Evolutionary conservation across 2,113 vertebrate genomes (phyloP).

Genomic region (Pseudonaja textilis): DNA sequence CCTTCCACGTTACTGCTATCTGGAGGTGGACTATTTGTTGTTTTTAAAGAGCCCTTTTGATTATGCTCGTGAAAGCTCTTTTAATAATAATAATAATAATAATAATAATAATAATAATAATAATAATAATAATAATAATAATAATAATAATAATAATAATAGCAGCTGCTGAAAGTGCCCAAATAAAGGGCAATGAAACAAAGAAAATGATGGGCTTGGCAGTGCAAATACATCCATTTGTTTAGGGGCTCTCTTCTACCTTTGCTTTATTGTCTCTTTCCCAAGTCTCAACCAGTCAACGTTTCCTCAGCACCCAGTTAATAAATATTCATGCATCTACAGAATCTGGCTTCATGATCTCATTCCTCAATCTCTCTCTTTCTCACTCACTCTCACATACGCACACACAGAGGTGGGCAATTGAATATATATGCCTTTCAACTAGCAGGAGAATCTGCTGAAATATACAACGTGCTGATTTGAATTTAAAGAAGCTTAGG

Average conservation of each 20-base stretch:
- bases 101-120: background rate
- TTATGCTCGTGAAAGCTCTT: background rate
- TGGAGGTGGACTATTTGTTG: background rate
- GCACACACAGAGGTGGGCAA: background rate
- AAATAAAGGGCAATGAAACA: too few species aligned
- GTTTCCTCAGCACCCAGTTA: background rate
- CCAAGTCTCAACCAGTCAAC: background rate
- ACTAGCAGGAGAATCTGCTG: background rate
- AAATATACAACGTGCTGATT: background rate
- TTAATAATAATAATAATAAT: background rate
- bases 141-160: background rate
- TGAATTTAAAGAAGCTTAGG: background rate
- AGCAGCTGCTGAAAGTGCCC: background rate
- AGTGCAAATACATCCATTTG: background rate
- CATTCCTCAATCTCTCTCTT: background rate
- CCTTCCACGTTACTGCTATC: background rate
- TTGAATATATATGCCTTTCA: background rate
- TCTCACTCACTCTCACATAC: background rate
- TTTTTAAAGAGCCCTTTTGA: background rate
- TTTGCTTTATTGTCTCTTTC: background rate
- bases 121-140: background rate
- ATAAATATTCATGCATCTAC: background rate
- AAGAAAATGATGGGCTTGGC: background rate
- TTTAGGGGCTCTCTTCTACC: background rate
- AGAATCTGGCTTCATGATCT: background rate